Percentiles rank a stretch among this genome's conserved stretches.
These are phyloP conservation scores for Medauroidea extradentata DNA, from an alignment of 1,140 invertebrate genomes.

Conservation along the genomic window DNA sequence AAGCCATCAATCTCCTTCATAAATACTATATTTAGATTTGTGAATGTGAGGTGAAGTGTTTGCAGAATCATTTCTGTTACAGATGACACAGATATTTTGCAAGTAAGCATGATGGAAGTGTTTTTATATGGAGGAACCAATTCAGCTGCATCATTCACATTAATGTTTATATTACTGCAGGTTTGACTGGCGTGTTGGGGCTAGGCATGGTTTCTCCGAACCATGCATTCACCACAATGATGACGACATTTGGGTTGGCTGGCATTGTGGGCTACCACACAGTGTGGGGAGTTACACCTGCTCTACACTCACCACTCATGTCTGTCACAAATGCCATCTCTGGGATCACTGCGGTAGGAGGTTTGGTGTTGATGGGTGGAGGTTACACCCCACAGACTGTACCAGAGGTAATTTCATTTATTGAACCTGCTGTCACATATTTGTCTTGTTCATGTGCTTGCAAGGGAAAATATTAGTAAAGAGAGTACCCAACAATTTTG, in stretches of 20 bases:
- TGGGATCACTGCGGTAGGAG: conserved; percentile 86
- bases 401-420: conserved; percentile 45
- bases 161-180: no score
- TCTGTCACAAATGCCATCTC: conserved; percentile 91
- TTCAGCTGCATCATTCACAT: no score
- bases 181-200: conserved; percentile 61
- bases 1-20: background rate
- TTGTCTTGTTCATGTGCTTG: no score
- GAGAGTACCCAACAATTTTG: no score
- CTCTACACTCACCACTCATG: conserved; percentile 88
- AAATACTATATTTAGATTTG: background rate
- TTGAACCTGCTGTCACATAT: background rate
- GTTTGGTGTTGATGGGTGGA: conserved; percentile 75
- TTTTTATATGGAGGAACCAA: no score
- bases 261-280: conserved; percentile 87
- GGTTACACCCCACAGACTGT: conserved; percentile 66
- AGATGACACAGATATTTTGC: no score
- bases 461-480: no score
- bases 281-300: conserved; percentile 88
- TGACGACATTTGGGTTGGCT: conserved; percentile 76
- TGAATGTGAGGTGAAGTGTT: background rate
- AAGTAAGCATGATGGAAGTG: no score
- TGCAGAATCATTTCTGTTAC: no score
- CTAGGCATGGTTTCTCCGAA: conserved; percentile 76
- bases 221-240: conserved; percentile 79